Percentiles rank a stretch among this genome's conserved stretches.
Evolutionary conservation across 2,888 invertebrate genomes (phyloP).

Genomic region (Melanchra persicariae): DNA sequence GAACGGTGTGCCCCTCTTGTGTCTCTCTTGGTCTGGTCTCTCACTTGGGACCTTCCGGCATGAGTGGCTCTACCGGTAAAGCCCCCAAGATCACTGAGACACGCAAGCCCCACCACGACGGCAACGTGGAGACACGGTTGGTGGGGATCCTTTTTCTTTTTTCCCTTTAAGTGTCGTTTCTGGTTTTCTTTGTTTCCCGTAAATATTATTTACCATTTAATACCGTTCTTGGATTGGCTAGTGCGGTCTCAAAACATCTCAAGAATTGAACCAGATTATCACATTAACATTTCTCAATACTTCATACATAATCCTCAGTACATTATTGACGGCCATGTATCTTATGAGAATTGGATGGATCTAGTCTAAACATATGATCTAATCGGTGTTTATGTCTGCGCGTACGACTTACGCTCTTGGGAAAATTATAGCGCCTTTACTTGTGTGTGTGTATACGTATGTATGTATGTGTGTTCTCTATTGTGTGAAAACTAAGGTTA

Average conservation of each 20-base stretch:
- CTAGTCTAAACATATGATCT: conserved; percentile 59
- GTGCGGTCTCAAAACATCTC: background rate
- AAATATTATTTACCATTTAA: background rate
- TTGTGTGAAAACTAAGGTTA: background rate
- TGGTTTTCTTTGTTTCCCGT: background rate
- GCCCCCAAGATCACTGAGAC: too few relatives aligned
- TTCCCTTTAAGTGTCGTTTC: background rate
- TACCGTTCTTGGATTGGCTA: background rate
- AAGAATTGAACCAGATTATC: background rate
- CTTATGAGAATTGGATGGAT: conserved; percentile 12
- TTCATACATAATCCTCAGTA: conserved; percentile 16
- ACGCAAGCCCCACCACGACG: too few relatives aligned
- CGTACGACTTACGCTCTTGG: conserved; percentile 22
- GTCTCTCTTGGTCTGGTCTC: too few relatives aligned
- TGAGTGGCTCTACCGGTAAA: too few relatives aligned
- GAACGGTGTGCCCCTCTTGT: too few relatives aligned
- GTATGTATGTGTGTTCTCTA: background rate
- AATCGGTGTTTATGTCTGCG: conserved; percentile 41
- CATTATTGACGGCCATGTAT: conserved; percentile 38
- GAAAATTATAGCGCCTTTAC: conserved; percentile 15
- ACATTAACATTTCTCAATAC: background rate
- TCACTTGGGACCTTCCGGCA: too few relatives aligned
- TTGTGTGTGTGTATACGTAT: background rate
- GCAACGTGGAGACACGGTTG: too few relatives aligned
- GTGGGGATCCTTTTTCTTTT: too few relatives aligned